Conservation (phyloP, 2,113 vertebrate genomes). For the Perca flavescens region DNA sequence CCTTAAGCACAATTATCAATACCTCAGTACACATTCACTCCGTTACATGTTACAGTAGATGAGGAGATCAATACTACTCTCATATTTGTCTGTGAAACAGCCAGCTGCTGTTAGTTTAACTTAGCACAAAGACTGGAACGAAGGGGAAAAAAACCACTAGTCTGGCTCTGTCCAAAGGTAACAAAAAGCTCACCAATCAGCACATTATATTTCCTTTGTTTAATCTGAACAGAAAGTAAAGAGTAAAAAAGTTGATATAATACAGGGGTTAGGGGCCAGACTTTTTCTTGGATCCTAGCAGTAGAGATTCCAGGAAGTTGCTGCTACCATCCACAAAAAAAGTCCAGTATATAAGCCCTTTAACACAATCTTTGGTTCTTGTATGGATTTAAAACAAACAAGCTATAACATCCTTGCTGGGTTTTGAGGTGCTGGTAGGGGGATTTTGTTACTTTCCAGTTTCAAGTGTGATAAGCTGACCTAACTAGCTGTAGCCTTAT, state of each 20-base stretch:
- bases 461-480: neutral
- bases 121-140: neutral
- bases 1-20: neutral
- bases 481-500: neutral
- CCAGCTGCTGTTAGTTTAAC: neutral
- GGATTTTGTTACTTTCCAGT: neutral
- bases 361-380: neutral
- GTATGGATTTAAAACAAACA: neutral
- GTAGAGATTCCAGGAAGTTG: neutral
- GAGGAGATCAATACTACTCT: neutral
- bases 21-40: neutral
- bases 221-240: neutral
- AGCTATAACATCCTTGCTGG: neutral
- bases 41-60: neutral
- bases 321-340: neutral
- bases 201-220: neutral
- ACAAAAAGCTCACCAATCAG: neutral
- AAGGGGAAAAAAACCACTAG: neutral
- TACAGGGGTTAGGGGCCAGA: neutral
- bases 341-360: neutral
- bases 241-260: no score
- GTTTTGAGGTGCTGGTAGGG: neutral
- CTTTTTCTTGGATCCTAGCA: neutral
- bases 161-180: neutral
- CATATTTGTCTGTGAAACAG: neutral